Evolutionary conservation across 2,888 invertebrate species (phyloP).

Genomic region (Nowickia ferox): DNA sequence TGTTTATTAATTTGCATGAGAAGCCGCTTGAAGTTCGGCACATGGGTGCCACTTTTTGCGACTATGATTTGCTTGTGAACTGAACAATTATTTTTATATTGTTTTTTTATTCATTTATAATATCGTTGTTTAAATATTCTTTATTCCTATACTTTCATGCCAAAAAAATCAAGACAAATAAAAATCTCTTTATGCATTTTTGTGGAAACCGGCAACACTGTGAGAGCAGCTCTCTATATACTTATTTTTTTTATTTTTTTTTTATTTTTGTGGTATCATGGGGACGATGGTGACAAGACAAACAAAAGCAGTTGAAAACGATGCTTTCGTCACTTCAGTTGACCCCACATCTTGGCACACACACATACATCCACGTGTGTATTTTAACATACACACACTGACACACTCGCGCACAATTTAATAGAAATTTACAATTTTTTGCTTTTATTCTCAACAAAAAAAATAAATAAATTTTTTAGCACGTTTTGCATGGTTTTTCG

Average conservation of each 20-base stretch:
- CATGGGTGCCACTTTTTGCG: too few relatives aligned
- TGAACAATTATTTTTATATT: too few relatives aligned
- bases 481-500: slow-evolving; percentile 23
- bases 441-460: background rate
- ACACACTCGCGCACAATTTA: background rate
- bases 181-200: too few relatives aligned
- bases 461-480: slow-evolving; percentile 32
- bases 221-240: background rate
- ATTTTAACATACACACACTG: too few relatives aligned
- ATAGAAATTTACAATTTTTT: slow-evolving; percentile 34
- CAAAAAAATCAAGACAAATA: too few relatives aligned
- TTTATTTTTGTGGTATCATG: slow-evolving; percentile 6
- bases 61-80: too few relatives aligned
- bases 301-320: slow-evolving; percentile 2
- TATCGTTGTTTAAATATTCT: too few relatives aligned
- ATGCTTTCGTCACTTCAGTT: slow-evolving; percentile 61
- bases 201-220: too few relatives aligned
- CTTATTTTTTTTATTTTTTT: background rate
- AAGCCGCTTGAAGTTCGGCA: too few relatives aligned
- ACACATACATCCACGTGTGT: background rate
- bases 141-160: too few relatives aligned
- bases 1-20: too few relatives aligned
- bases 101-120: too few relatives aligned
- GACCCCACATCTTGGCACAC: slow-evolving; percentile 1
- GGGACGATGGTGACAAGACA: slow-evolving; percentile 10